Evolutionary conservation across 2,797 vertebrate genomes (phyloP).

Genomic region (Periophthalmus magnuspinnatus): DNA sequence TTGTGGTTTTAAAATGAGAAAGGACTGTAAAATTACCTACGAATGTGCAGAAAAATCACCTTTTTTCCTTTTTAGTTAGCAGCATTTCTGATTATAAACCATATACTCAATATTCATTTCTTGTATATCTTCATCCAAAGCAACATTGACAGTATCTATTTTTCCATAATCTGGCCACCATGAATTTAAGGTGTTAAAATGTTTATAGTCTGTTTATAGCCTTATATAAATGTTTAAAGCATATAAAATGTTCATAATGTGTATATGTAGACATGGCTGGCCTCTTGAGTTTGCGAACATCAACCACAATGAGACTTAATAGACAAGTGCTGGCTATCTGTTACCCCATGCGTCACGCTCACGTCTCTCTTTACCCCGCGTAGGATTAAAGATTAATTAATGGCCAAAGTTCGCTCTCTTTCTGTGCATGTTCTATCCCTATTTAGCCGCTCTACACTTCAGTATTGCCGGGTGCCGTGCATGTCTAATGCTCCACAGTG

Average conservation of each 20-base stretch:
- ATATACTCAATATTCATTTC: no score
- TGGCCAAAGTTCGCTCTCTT: slow-evolving; percentile 54
- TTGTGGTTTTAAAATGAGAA: no score
- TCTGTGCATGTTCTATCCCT: slow-evolving; percentile 13
- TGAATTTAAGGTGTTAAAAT: background rate
- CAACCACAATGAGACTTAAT: slow-evolving; percentile 8
- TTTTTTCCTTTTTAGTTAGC: no score
- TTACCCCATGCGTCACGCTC: slow-evolving; percentile 19
- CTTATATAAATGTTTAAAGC: no score
- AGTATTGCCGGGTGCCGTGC: slow-evolving; percentile 30
- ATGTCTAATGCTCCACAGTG: slow-evolving; percentile 29
- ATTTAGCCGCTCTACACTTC: slow-evolving; percentile 42
- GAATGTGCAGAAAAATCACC: no score
- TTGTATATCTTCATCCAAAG: no score
- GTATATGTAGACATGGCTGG: background rate
- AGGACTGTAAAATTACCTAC: no score
- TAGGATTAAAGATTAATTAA: slow-evolving; percentile 65
- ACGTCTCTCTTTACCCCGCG: slow-evolving; percentile 47
- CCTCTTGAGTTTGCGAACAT: slow-evolving; percentile 2
- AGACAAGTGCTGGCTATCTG: slow-evolving; percentile 35
- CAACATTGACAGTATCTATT: no score
- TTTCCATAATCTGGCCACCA: no score
- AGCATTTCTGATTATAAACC: no score
- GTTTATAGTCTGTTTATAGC: no score
- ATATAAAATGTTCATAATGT: background rate